These are phyloP conservation scores for Spinibarbus caldwelli DNA, from an alignment of 2,797 vertebrate species.

Conservation along the genomic window DNA sequence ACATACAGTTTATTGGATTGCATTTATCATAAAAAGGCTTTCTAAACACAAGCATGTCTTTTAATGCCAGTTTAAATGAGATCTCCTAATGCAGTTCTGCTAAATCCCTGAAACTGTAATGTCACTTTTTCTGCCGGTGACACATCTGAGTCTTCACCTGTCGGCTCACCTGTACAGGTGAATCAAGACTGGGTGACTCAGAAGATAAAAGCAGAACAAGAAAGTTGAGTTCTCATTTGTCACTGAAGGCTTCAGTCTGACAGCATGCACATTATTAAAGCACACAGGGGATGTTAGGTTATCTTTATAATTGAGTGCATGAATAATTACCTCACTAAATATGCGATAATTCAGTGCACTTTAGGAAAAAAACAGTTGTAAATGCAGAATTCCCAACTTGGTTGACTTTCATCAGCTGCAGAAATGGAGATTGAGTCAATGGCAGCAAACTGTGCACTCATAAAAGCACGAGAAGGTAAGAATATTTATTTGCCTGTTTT, in stretches of 20 bases:
- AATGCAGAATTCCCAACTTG: conserved; percentile 7
- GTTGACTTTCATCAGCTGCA: conserved; percentile 11
- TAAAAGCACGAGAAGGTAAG: conserved; percentile 95
- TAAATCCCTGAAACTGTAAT: background rate
- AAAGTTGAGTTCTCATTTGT: conserved; percentile 27
- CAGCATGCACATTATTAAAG: conserved; percentile 9
- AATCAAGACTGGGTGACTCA: background rate
- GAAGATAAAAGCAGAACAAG: conserved; percentile 26
- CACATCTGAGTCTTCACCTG: background rate
- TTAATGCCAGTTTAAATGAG: background rate
- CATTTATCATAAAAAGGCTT: background rate
- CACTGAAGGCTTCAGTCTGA: conserved; percentile 5
- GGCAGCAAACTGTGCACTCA: conserved; percentile 90
- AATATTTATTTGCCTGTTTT: background rate
- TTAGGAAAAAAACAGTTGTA: background rate
- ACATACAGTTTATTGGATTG: background rate
- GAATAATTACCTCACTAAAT: background rate
- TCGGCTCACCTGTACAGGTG: conserved; percentile 40
- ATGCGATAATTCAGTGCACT: background rate
- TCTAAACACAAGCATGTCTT: background rate
- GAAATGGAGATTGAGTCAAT: conserved; percentile 96
- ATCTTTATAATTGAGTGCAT: background rate
- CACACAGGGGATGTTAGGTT: background rate
- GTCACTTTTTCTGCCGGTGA: background rate
- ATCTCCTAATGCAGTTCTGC: background rate